phyloP scores from a whole-genome alignment of 2,113 vertebrate genomes.

The Phasianus colchicus region DNA sequence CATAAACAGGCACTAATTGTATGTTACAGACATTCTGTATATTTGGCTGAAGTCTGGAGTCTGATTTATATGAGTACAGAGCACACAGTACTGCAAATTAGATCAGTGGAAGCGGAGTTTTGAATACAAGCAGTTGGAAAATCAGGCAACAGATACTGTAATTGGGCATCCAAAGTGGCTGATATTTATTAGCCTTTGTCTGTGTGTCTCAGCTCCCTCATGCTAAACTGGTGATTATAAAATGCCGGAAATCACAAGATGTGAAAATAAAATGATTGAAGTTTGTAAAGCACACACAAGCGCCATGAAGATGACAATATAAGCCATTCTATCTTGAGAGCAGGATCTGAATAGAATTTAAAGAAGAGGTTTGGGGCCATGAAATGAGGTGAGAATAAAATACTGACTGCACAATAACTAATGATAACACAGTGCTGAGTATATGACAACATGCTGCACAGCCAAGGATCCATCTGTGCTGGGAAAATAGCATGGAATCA shows the following conservation, averaged over 20 bases:
- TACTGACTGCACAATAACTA: not conserved
- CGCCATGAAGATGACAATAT: not conserved
- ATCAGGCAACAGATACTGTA: not conserved
- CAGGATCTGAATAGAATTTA: not conserved
- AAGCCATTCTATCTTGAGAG: conserved; percentile 6
- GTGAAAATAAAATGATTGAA: not conserved
- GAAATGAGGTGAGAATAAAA: not conserved
- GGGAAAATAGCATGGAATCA: conserved; percentile 51
- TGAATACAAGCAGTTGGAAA: not conserved
- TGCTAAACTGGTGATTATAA: not conserved
- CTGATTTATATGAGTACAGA: not conserved
- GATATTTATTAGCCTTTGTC: not conserved
- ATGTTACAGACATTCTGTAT: not conserved
- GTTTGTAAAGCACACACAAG: not conserved
- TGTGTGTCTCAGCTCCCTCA: not conserved
- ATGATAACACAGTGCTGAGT: conserved; percentile 11
- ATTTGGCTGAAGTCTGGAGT: conserved; percentile 9
- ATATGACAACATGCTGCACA: conserved; percentile 20
- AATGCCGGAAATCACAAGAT: conserved; percentile 10
- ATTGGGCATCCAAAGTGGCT: not conserved
- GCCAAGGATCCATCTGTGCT: conserved; percentile 63
- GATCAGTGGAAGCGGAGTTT: not conserved
- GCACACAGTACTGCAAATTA: not conserved
- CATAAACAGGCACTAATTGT: conserved; percentile 15
- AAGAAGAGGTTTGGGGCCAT: not conserved